Percentiles rank a stretch among this genome's conserved stretches.
Evolutionary conservation across 2,113 vertebrate genomes (phyloP).

Genomic region (Mormoops blainvillei): DNA sequence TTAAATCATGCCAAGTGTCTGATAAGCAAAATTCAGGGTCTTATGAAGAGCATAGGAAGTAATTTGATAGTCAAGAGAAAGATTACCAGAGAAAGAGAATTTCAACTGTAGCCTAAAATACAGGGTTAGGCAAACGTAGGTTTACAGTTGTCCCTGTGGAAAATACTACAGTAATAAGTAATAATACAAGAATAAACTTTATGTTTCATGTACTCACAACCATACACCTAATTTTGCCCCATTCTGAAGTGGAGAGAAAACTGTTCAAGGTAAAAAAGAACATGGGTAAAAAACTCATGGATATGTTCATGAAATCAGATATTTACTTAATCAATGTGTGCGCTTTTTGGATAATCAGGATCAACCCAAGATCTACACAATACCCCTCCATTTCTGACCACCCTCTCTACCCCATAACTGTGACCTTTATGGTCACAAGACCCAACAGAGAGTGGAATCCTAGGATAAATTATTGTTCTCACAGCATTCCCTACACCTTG

Average conservation of each 20-base stretch:
- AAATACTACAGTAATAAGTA: neutral
- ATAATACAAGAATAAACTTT: neutral
- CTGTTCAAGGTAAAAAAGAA: neutral
- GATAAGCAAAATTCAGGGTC: neutral
- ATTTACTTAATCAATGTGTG: neutral
- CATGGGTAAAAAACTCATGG: neutral
- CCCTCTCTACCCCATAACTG: neutral
- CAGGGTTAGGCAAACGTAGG: neutral
- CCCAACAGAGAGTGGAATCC: neutral
- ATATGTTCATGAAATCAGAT: neutral
- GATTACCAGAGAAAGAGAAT: neutral
- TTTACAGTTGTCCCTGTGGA: neutral
- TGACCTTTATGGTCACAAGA: neutral
- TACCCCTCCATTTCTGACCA: no score
- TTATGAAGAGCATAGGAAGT: neutral
- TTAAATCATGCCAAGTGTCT: neutral
- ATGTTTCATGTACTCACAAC: neutral
- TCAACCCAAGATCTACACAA: no score
- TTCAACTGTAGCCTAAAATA: neutral
- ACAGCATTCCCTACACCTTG: neutral
- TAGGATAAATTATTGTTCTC: neutral
- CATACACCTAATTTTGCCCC: neutral
- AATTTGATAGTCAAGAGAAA: neutral
- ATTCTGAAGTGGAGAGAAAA: neutral
- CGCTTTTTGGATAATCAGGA: neutral